Evolutionary conservation across 2,113 vertebrate genomes (phyloP).

Genomic region (Nothoprocta perdicaria): DNA sequence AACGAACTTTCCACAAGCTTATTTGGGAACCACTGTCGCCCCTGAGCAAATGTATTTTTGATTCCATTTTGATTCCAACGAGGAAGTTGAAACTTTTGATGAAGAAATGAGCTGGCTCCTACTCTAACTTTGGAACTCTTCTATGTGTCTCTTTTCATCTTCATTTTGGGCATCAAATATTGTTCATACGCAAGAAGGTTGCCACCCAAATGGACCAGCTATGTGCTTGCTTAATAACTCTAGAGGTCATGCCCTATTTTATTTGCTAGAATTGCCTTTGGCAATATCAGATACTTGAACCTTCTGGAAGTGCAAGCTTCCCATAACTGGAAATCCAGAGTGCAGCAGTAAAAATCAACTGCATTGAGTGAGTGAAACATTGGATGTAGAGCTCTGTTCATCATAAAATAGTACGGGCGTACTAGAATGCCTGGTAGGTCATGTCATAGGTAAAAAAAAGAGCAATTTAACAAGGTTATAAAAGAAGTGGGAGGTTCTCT

Average conservation of each 20-base stretch:
- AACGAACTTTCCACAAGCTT: background rate
- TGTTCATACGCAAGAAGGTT: background rate
- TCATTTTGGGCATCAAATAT: background rate
- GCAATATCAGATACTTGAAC: background rate
- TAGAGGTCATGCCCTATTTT: background rate
- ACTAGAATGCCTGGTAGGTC: background rate
- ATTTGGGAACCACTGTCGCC: accelerated
- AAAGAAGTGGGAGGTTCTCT: background rate
- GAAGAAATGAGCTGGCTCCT: background rate
- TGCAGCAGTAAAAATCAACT: background rate
- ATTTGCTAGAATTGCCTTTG: background rate
- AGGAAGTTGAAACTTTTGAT: background rate
- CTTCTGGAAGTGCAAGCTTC: background rate
- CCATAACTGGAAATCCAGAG: background rate
- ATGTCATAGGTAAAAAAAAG: background rate
- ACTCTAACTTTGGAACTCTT: background rate
- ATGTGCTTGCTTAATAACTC: background rate
- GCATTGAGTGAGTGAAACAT: background rate
- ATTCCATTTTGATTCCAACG: background rate
- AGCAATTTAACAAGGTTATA: background rate
- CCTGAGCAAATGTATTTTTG: accelerated
- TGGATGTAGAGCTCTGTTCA: background rate
- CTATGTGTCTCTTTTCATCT: accelerated
- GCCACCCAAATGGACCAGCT: background rate
- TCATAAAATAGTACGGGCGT: background rate